Evolutionary conservation across 92 coral and sea anemone genomes (phyloP), one percentile per base, ranked within the genome.

Genomic region (Ricordea florida): DNA sequence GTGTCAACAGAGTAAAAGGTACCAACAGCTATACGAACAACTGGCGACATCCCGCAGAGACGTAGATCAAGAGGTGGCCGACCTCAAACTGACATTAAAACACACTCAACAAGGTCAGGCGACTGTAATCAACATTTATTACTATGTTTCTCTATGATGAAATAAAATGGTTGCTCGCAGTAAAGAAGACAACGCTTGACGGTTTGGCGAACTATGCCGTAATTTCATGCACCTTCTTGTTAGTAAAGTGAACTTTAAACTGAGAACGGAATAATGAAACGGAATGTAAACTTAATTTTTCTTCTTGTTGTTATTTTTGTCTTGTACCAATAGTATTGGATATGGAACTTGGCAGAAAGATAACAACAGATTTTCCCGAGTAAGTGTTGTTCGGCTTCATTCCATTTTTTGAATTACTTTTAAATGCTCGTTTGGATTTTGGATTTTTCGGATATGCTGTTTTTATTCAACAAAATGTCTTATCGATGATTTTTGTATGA

Each of bases 21-120:
- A 72, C 74, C 97, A 91, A 46, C 28, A 85, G 13, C 80, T 87
- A 9, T 91, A 87, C 51, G 93, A 91, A 46, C 87, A 87, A 22
- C 51, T 74, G 38, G 27, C 74, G 45, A 38, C 53, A 55, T 63
- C 70, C 23, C 90, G 79, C 47, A 73, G 70, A 35, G 79, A 48
- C 11, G 55, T 87, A 46, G 88, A 79, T 28, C 78, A 78, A 47
- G 97, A 91, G 59, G 42, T 84, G 27, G 88, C 85, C 2, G 86
- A 91, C 32, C 62, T 91, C 2, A 85, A 78, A 57, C 71, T 80
- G 41, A 81, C 89, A 52, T 79, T 82, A 62, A 90, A 78, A 55
- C 97, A 91, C 73, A 91, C 97, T 36, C 92, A 91, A 44, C 77
- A 70, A 55, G 77, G 77, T 70, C 53, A n/a, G 28, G 23, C 18